phyloP scores from a whole-genome alignment of 2,888 invertebrate species.

The Nezara viridula region DNA sequence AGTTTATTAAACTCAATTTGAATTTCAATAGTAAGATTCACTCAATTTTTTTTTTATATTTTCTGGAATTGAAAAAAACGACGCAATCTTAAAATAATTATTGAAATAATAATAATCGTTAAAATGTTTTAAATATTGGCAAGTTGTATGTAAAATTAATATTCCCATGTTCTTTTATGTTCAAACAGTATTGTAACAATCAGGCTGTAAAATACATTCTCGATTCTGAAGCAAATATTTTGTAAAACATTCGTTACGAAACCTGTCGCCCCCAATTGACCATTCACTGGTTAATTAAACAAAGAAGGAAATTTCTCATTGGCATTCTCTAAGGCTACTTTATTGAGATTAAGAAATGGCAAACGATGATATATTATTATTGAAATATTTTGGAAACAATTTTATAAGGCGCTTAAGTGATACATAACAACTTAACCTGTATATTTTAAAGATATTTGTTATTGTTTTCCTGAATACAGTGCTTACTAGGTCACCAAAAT shows the following conservation, averaged over 20 bases:
- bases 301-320: conserved; percentile 14
- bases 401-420: no score
- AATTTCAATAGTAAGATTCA: no score
- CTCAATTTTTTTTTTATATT: no score
- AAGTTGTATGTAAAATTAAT: no score
- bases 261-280: conserved; percentile 14
- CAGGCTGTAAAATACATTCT: not conserved
- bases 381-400: not conserved
- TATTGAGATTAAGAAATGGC: not conserved
- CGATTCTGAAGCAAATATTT: not conserved
- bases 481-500: no score
- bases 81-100: no score
- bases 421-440: no score
- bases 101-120: no score
- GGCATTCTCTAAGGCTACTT: not conserved
- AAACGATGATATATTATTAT: not conserved
- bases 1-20: no score
- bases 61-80: no score
- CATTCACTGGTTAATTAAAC: conserved; percentile 49
- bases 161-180: not conserved
- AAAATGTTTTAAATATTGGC: no score
- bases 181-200: not conserved
- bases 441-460: no score
- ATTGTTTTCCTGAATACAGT: not conserved
- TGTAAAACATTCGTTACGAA: conserved; percentile 15